Base-by-base conservation (phyloP, 64 coral and sea anemone genomes). In the Pachyseris speciosa region DNA sequence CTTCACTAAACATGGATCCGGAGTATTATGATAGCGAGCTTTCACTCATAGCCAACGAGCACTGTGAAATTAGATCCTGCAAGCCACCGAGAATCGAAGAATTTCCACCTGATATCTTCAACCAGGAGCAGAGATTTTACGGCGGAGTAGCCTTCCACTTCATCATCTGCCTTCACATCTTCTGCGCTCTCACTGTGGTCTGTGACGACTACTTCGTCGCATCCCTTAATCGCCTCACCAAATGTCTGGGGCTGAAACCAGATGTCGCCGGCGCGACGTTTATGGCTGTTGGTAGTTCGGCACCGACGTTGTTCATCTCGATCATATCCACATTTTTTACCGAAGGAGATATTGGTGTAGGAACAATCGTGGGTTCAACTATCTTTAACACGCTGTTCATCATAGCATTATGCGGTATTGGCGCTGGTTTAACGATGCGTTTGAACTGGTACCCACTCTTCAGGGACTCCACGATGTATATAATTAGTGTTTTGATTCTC, bases 381-480 rank as follows among this genome's bases (percentile, higher is more conserved):
- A 97, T 97, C 25, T 97, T 97, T 25, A 97, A 97, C 59, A 97
- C 95, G 33, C 73, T 97, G 15, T 97, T 97, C 26, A 97, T 97
- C 47, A 97, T 97, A 11, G 95, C 95, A 2, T 38, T 97, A 47
- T 97, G 95, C 45, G 90, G 86, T n/a, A 97, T 97, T 29, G 91
- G 86, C 12, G 90, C 95, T 20, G 91, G 95, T 22, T 64, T 76
- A 31, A 93, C 85, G 16, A 75, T 97, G 52, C 53, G 84, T 20
- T 47, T 97, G 29, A 87, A 27, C 36, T 97, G 95, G 90, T 97
- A 97, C 72, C 95, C 95, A 39, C 59, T 97, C 34, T 36, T 85
- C 57, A 86, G 95, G 22, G 95, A 93, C 40, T 97, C 95, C 77
- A 27, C 72, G 7, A 91, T 97, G 86, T 97, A 97, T 80, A 17